Evolutionary conservation across 2,797 vertebrate genomes (phyloP).

Genomic region (Oreortyx pictus): DNA sequence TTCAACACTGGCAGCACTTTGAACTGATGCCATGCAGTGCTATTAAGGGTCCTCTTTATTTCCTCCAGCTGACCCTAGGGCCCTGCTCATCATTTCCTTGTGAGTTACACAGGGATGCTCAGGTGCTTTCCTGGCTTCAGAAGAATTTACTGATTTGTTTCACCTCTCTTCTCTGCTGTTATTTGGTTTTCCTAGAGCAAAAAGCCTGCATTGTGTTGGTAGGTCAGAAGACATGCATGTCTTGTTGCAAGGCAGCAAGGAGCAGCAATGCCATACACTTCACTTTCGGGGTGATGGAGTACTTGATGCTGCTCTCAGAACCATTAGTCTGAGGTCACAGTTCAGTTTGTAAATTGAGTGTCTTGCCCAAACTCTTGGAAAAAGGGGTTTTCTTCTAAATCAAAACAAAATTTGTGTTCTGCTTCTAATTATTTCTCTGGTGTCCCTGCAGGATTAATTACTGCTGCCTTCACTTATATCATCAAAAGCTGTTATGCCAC

Average conservation of each 20-base stretch:
- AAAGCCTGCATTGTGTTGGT: not conserved
- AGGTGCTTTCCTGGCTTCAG: not conserved
- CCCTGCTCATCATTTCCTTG: not conserved
- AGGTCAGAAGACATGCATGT: fast-evolving
- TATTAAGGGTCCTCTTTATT: not conserved
- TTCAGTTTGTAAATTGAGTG: conserved; percentile 32
- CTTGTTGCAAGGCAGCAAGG: not conserved
- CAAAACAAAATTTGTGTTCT: conserved; percentile 37
- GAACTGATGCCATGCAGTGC: not conserved
- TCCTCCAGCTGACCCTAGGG: not conserved
- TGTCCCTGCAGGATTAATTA: conserved; percentile 73
- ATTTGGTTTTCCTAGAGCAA: not conserved
- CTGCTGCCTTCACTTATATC: not conserved
- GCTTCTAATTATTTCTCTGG: conserved; percentile 57
- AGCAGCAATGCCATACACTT: fast-evolving
- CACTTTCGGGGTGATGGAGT: not conserved
- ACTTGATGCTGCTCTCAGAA: not conserved
- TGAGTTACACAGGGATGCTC: fast-evolving
- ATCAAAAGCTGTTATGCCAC: conserved; percentile 61
- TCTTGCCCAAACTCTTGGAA: not conserved
- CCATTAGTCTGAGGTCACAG: not conserved
- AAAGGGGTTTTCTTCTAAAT: not conserved
- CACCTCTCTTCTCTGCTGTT: not conserved
- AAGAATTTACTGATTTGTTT: not conserved
- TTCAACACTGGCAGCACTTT: not conserved